Evolutionary conservation across 1,140 invertebrate genomes (phyloP).

Genomic region (Drosophila melanica): DNA sequence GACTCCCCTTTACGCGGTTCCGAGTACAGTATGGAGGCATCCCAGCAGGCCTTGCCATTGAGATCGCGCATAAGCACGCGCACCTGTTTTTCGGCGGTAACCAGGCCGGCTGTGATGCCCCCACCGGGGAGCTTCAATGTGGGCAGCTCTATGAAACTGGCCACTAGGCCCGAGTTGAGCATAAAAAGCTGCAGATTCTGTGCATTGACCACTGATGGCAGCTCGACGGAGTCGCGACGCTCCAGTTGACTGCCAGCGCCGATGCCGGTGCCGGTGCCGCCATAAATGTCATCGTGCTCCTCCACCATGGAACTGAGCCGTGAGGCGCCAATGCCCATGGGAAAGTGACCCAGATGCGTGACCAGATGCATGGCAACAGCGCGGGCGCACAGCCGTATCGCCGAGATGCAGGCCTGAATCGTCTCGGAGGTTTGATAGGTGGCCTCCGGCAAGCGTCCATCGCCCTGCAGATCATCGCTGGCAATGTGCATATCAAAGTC

Average conservation of each 20-base stretch:
- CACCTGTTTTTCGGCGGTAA: constrained; percentile 89
- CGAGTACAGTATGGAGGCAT: constrained; percentile 94
- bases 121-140: constrained; percentile 92
- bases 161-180: constrained; percentile 92
- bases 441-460: constrained; percentile 78
- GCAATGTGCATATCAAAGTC: constrained; percentile 90
- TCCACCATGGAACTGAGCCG: constrained; percentile 91
- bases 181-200: constrained; percentile 96
- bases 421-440: constrained; percentile 84
- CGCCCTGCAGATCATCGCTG: constrained; percentile 87
- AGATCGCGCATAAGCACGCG: constrained; percentile 95
- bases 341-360: constrained; percentile 95
- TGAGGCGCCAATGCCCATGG: constrained; percentile 93
- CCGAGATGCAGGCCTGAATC: constrained; percentile 84
- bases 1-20: constrained; percentile 85
- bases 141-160: constrained; percentile 97
- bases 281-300: constrained; percentile 93
- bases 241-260: constrained; percentile 38
- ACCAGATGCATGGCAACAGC: constrained; percentile 92
- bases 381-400: constrained; percentile 88
- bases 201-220: constrained; percentile 86
- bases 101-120: constrained; percentile 90
- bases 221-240: constrained; percentile 71
- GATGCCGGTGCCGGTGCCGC: background rate
- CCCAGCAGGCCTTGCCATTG: constrained; percentile 98